phyloP scores from a whole-genome alignment of 2,888 invertebrate species.

The Drosophila gaucha region DNA sequence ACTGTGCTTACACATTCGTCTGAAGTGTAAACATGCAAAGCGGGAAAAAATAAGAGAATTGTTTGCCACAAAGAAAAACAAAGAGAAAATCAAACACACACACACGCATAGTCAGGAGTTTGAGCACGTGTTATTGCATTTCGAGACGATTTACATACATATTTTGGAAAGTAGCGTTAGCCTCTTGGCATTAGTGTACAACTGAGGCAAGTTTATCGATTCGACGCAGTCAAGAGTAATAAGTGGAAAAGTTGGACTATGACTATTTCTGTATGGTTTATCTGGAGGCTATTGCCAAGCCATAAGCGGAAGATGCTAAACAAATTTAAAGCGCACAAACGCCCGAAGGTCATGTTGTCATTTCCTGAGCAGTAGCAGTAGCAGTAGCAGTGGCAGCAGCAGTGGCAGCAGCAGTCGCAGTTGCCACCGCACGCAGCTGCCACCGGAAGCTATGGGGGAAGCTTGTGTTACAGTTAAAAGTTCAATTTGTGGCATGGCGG shows the following conservation, averaged over 20 bases:
- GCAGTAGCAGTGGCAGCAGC: conserved; percentile 16
- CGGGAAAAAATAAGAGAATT: conserved; percentile 19
- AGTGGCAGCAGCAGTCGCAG: conserved; percentile 20
- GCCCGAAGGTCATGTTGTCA: conserved; percentile 77
- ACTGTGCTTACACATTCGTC: conserved; percentile 31
- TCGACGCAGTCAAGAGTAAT: conserved; percentile 60
- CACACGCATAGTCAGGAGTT: conserved; percentile 1
- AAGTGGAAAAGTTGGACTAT: conserved; percentile 62
- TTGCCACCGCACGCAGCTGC: conserved; percentile 64
- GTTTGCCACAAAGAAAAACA: conserved; percentile 32
- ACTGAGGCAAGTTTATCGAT: conserved; percentile 40
- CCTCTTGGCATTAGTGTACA: conserved; percentile 34
- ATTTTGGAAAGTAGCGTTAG: conserved; percentile 24
- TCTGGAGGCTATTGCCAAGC: conserved; percentile 66
- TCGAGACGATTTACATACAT: conserved; percentile 44
- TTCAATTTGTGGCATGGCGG: conserved; percentile 81
- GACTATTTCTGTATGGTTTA: conserved; percentile 55
- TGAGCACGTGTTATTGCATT: conserved; percentile 66
- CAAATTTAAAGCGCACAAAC: conserved; percentile 70
- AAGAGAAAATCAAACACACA: not conserved
- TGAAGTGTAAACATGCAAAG: conserved; percentile 62
- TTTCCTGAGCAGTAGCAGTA: conserved; percentile 55
- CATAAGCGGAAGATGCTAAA: conserved; percentile 77
- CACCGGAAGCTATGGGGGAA: conserved; percentile 72
- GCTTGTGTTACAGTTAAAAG: conserved; percentile 76